These are phyloP conservation scores for Turdus rufiventris DNA, from an alignment of 2,113 vertebrate genomes.

Conservation along the genomic window DNA sequence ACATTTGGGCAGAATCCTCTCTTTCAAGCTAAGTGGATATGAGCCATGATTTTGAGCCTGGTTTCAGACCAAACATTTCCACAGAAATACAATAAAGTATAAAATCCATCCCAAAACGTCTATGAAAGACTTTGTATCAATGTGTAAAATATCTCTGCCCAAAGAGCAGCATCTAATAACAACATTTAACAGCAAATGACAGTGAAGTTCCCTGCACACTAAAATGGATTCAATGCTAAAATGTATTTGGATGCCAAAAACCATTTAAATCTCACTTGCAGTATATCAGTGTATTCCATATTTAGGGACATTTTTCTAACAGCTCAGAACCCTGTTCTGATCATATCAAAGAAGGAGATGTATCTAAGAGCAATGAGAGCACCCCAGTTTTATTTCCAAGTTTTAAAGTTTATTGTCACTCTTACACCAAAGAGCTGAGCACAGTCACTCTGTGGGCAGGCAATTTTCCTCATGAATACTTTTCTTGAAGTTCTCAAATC, in stretches of 20 bases:
- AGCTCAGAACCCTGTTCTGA: background rate
- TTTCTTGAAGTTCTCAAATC: background rate
- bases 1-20: background rate
- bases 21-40: rapidly evolving
- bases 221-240: background rate
- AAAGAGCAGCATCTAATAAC: background rate
- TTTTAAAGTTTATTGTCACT: background rate
- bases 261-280: background rate
- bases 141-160: background rate
- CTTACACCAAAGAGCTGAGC: background rate
- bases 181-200: background rate
- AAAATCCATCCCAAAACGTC: background rate
- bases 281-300: rapidly evolving
- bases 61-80: background rate
- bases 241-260: background rate
- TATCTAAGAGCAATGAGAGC: background rate
- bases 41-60: rapidly evolving
- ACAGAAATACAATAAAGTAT: background rate
- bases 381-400: background rate
- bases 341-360: background rate
- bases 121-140: background rate
- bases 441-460: rapidly evolving
- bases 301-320: background rate
- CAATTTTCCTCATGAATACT: rapidly evolving
- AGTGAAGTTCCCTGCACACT: rapidly evolving